Evolutionary conservation across 2,888 invertebrate species (phyloP), one percentile per base, ranked within the genome.

Genomic region (Volucella inflata): DNA sequence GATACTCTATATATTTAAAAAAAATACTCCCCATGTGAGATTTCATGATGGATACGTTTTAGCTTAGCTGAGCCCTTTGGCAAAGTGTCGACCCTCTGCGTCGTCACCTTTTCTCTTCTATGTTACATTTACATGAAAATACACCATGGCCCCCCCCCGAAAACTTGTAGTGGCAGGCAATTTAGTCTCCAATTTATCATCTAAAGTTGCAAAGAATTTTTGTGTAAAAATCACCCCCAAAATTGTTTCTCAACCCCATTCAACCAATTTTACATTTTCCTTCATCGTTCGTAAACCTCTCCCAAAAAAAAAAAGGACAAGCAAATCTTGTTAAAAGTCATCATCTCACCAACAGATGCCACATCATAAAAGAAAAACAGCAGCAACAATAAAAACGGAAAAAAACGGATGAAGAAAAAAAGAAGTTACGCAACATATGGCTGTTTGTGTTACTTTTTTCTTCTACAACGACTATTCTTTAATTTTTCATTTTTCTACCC

Each of bases 291-390:
- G 30, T 30, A 30, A 6, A 6, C 48, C 8, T 48, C 48, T 1
- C 14, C 16, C 40, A 21, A 9, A n/a, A 42, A 16, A 53, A 17
- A 21, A 65, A 74, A 57, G 38, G 65, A 55, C 64, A 65, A 55
- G 42, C 12, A 60, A 72, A 72, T 71, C 65, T 64, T 44, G 62
- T 46, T 53, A 72, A 42, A 78, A 83, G 60, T 83, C 82, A 83
- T 72, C 72, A 64, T 72, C 72, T 72, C 71, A 51, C 71, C 75
- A 67, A 71, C 82, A 78, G 77, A 83, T 83, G 82, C 77, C 82
- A 78, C 71, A 68, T 59, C 30, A 30, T 30, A 30, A 71, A 81
- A 70, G 53, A 60, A 72, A 62, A 30, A 6, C 1, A 30, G 30
- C 6, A 30, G 62, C 62, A 67, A 68, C 65, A 76, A 76, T 60